Evolutionary conservation across 2,797 vertebrate genomes (phyloP), one percentile per base, ranked within the genome.

Genomic region (Lutjanus argentimaculatus): DNA sequence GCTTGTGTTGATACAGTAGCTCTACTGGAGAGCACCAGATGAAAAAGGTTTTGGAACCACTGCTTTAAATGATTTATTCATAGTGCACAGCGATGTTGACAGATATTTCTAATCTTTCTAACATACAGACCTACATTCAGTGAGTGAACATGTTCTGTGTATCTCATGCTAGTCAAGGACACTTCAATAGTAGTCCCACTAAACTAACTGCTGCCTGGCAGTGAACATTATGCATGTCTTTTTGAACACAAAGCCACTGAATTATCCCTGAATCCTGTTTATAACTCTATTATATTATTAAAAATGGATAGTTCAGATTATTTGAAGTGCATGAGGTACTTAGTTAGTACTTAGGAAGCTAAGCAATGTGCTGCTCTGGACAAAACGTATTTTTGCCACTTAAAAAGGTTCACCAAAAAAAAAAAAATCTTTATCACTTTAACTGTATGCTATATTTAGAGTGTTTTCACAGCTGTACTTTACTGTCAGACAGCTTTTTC

Each of bases 231-330:
- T 59, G 25, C 42, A 58, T 53, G 2, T 62, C 45, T 55, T 58
- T 10, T 36, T 69, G n/a, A 13, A 7, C n/a, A 51, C 71, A 48
- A 64, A 70, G 43, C 6, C 53, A 5, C 17, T 21, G 51, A 79
- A 19, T 83, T 57, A n/a, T 67, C 10, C 21, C 21, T 46, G 42
- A 19, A 15, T 76, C 71, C 45, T 78, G 55, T 67, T 64, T 61
- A 15, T 72, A 62, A 48, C 55, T 45, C 25, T 8, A 45, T 75
- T 61, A 19, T 43, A 15, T 43, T 46, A 25, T 42, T 1, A 3
- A 6, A 36, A 36, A 36, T 2, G 30, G 30, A 36, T 36, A 36
- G 30, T 36, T 36, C 30, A 36, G 30, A 36, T 36, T 36, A 36
- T 36, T 36, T 36, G 30, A 36, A 36, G 30, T 36, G 30, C 6